phyloP scores from a whole-genome alignment of 2,113 vertebrate genomes.

The Jaculus jaculus region DNA sequence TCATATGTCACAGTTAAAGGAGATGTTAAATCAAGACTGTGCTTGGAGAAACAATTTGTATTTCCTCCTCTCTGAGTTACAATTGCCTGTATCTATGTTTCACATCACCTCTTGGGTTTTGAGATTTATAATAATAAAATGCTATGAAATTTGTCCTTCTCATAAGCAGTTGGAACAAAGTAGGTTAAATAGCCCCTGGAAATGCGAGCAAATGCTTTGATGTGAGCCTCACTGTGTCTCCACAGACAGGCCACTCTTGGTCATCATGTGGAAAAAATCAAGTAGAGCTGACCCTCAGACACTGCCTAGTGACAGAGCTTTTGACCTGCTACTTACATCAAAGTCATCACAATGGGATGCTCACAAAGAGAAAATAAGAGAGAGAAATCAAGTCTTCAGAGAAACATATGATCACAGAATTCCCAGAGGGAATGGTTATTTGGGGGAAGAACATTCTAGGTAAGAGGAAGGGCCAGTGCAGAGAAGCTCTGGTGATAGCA shows the following conservation, averaged over 20 bases:
- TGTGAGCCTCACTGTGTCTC: constrained; percentile 44
- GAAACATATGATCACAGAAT: background rate
- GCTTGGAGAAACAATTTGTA: background rate
- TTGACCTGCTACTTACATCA: background rate
- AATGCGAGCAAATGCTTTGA: constrained; percentile 21
- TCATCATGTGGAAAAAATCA: background rate
- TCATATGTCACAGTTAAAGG: constrained; percentile 32
- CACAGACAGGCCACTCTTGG: background rate
- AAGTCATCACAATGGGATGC: background rate
- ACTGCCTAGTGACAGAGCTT: background rate
- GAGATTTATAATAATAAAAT: constrained; percentile 47
- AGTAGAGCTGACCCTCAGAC: background rate
- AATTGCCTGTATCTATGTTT: constrained; percentile 30
- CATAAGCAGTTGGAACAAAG: constrained; percentile 45
- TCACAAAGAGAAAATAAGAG: background rate
- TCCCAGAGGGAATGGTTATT: background rate
- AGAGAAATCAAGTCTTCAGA: background rate
- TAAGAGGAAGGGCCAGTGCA: background rate
- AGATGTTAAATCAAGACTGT: constrained; percentile 17
- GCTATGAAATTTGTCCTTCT: constrained; percentile 39
- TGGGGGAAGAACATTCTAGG: background rate
- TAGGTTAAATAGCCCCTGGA: constrained; percentile 54
- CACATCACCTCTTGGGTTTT: constrained; percentile 29
- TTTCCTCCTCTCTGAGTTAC: constrained; percentile 51
- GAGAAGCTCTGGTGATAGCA: background rate